phyloP scores from a whole-genome alignment of 2,797 vertebrate species.

The Onychomys arenicola region DNA sequence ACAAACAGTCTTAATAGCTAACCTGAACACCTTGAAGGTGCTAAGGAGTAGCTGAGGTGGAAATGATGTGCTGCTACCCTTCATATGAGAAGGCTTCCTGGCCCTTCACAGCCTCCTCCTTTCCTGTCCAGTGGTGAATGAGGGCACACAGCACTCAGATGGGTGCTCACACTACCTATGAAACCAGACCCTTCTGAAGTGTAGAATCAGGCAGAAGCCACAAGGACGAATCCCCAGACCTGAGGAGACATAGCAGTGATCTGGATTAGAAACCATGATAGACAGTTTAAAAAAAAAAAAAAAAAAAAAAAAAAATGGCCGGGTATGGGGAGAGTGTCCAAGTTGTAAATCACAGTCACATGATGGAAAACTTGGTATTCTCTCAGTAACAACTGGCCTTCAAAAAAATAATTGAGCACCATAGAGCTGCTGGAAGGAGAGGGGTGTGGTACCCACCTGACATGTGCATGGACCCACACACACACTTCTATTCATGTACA shows the following conservation, averaged over 20 bases:
- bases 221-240: neutral
- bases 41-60: accelerated
- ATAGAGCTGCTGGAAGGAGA: neutral
- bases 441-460: too few species aligned
- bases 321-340: neutral
- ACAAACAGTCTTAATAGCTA: neutral
- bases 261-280: neutral
- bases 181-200: neutral
- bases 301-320: neutral
- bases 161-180: neutral
- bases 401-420: neutral
- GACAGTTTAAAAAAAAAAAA: neutral
- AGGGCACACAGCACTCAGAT: neutral
- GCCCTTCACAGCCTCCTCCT: neutral
- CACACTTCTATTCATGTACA: neutral
- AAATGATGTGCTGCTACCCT: accelerated
- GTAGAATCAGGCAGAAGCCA: too few species aligned
- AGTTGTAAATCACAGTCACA: neutral
- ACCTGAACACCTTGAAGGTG: neutral
- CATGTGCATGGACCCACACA: neutral
- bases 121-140: too few species aligned
- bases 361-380: accelerated
- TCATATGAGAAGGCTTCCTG: neutral
- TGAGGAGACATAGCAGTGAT: neutral
- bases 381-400: neutral